Evolutionary conservation across 2,888 invertebrate species (phyloP), one percentile per base, ranked within the genome.

Genomic region (Hesperia comma): DNA sequence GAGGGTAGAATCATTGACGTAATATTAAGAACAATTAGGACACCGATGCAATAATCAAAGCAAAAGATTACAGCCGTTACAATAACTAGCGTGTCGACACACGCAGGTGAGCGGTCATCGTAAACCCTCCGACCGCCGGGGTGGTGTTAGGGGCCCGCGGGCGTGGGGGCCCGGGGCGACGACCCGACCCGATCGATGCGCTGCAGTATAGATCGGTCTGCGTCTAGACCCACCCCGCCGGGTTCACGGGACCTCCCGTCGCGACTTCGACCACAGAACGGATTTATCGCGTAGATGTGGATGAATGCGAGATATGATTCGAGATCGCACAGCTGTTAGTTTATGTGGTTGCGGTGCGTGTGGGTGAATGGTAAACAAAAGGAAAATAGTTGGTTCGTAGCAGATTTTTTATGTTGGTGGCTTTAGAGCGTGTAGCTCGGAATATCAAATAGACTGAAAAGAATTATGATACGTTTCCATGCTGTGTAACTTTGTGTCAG

Each of bases 131-230:
- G 46, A 46, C 46, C 26, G 37, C 40, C 15, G 54, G 70, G 66
- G 75, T 80, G 85, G 87, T 84, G 85, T 86, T 87, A 87, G 87
- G 84, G 81, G 86, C 75, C 79, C 81, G 81, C 79, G 69, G 70
- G 72, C 72, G 74, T 5, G 21, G 40, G 68, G 55, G 69, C 51
- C 66, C 51, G 33, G 63, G 58, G 49, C 53, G 67, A 26, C 55
- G 74, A 74, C 85, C 76, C 60, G 56, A 17, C 73, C 12, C 82
- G 89, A 89, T 90, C 89, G 88, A 88, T 89, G 87, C 84, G 75
- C 80, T 86, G 90, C 90, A 87, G 87, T 90, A 90, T 91, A 79
- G 92, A 91, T 90, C 90, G 87, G 89, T 87, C 87, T 86, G 82
- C 78, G 92, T 92, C 92, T 92, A 92, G 92, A 92, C 91, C 79